Conservation (phyloP, 2,113 vertebrate species). For the Stegastes partitus region DNA sequence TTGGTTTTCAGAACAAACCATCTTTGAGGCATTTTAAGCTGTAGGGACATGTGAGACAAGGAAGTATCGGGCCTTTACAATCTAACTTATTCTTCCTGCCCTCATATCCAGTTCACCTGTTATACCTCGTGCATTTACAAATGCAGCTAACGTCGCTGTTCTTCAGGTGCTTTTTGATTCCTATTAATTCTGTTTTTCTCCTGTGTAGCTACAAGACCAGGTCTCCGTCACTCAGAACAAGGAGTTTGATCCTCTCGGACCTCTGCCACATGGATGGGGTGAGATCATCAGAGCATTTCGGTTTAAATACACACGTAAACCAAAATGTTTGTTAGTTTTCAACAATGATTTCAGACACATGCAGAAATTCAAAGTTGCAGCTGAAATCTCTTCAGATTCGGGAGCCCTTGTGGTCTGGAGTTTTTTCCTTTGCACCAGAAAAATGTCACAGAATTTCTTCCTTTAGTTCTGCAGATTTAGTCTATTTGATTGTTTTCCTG, state of each 20-base stretch:
- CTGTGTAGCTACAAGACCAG: slow-evolving; percentile 91
- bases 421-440: neutral
- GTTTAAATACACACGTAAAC: neutral
- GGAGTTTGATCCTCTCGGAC: slow-evolving; percentile 97
- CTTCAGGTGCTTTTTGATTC: neutral
- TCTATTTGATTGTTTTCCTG: too few species aligned
- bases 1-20: too few species aligned
- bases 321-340: neutral
- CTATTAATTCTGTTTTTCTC: neutral
- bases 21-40: too few species aligned
- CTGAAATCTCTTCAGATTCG: neutral
- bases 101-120: too few species aligned
- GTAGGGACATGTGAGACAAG: too few species aligned
- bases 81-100: too few species aligned
- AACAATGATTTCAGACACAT: neutral
- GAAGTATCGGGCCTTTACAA: too few species aligned
- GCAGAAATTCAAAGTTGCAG: neutral
- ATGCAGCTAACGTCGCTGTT: neutral
- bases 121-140: too few species aligned
- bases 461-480: too few species aligned
- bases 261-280: slow-evolving; percentile 97
- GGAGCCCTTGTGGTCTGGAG: neutral
- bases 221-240: slow-evolving; percentile 89
- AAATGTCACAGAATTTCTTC: neutral
- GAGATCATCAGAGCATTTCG: slow-evolving; percentile 68